phyloP scores from a whole-genome alignment of 35 echinoderm and acorn worm species.

The Lytechinus pictus region DNA sequence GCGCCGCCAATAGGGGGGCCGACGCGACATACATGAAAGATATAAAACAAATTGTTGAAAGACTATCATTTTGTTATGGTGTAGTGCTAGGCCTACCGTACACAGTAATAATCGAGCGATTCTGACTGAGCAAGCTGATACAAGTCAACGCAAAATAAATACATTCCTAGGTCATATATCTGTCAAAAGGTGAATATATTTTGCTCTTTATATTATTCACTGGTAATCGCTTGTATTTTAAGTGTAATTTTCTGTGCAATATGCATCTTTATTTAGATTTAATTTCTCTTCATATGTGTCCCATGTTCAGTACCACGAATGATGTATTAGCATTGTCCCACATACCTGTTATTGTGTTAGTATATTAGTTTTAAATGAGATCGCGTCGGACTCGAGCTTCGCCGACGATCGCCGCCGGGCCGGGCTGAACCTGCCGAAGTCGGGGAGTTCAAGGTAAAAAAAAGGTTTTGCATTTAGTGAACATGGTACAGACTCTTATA shows the following conservation, averaged over 20 bases:
- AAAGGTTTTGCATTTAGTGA: too few species aligned
- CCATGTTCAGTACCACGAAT: neutral
- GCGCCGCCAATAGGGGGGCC: too few species aligned
- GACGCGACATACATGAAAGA: neutral
- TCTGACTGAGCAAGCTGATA: neutral
- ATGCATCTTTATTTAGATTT: neutral
- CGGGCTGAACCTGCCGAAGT: too few species aligned
- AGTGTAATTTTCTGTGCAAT: neutral
- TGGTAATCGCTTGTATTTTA: neutral
- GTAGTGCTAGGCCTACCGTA: too few species aligned
- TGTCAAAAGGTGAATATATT: slow-evolving; percentile 1
- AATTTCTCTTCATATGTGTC: neutral
- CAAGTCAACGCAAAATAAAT: neutral
- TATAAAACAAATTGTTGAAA: neutral
- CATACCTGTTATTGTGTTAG: neutral
- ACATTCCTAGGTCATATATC: neutral
- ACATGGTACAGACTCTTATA: too few species aligned
- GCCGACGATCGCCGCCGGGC: too few species aligned
- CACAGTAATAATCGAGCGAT: too few species aligned
- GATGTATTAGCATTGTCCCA: neutral
- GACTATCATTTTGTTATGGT: neutral
- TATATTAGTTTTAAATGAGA: neutral
- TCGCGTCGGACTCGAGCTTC: too few species aligned
- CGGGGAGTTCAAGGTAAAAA: too few species aligned
- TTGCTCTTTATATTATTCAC: neutral